Evolutionary conservation across 2,888 invertebrate genomes (phyloP), one percentile per base, ranked within the genome.

Genomic region (Theodoxus fluviatilis): DNA sequence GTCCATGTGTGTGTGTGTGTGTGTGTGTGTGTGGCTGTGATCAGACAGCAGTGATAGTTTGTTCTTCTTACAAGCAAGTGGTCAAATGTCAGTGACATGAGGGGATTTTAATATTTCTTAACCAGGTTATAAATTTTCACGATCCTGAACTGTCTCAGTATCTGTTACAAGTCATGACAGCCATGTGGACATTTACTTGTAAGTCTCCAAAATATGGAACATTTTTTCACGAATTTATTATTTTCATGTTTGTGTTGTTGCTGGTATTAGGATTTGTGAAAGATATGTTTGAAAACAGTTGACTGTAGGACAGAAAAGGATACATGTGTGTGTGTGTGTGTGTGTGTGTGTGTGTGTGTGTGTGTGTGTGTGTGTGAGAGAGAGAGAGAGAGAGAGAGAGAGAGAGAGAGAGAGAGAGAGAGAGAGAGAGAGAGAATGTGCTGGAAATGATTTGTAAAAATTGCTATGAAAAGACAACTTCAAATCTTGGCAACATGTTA

Each of bases 321-420:
- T 57, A 33, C 33, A 33, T 28, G 57, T 25, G 57, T 18, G 57
- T 25, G 57, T 18, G 40, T 22, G 57, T 57, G 57, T 25, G 57
- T 57, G 57, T 28, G 57, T 25, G 25, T 18, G 25, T 25, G 28
- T 6, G 28, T 25, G 57, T 18, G 57, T 25, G 28, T 4, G 57
- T 57, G 57, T 57, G 57, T 57, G 28, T 25, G 57, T 57, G 57
- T 4, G 28, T 57, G 57, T 57, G 57, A 52, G 25, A 52, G 52
- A 52, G 25, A 52, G 52, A 52, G 18, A 52, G 6, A 52, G 18
- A 52, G 52, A 52, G 52, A 2, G 18, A 52, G 52, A 52, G 52
- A 52, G 18, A 52, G 52, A 52, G 2, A 18, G 7, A 18, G 28
- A 9, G 9, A 28, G 1, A n/a, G 31, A 33, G 59, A 33, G 59